Evolutionary conservation across 2,888 invertebrate genomes (phyloP).

Genomic region (Graphium colonna): DNA sequence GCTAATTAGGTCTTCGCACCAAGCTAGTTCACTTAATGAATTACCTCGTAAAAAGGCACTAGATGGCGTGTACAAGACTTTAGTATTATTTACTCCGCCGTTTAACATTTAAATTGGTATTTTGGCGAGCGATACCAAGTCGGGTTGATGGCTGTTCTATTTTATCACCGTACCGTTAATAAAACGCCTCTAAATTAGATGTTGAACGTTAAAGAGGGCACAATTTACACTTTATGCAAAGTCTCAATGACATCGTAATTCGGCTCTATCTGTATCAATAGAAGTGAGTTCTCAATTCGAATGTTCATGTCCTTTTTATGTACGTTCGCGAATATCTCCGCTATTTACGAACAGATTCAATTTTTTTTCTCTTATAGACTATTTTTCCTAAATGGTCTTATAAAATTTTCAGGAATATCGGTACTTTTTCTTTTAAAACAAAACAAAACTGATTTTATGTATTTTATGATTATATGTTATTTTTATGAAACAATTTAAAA

Average conservation of each 20-base stretch:
- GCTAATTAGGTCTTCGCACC: conserved; percentile 59
- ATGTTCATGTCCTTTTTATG: no score
- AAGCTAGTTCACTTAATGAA: conserved; percentile 58
- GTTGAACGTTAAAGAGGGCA: conserved; percentile 7
- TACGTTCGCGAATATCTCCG: no score
- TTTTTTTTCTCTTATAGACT: no score
- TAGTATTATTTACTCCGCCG: conserved; percentile 31
- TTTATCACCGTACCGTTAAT: conserved; percentile 18
- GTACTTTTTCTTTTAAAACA: no score
- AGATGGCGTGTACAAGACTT: conserved; percentile 31
- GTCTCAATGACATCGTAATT: not conserved
- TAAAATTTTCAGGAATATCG: no score
- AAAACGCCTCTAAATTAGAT: conserved; percentile 21
- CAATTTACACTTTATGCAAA: not conserved
- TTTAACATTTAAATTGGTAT: conserved; percentile 31
- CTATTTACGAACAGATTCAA: no score
- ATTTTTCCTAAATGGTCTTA: no score
- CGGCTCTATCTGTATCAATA: no score
- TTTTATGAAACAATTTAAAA: no score
- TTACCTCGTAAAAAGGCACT: conserved; percentile 52
- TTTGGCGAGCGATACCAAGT: conserved; percentile 22
- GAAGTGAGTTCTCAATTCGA: no score
- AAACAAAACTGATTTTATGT: no score
- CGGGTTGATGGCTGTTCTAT: conserved; percentile 17
- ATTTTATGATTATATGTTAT: no score